These are phyloP conservation scores for Boloria selene DNA, from an alignment of 2,888 invertebrate species.

Conservation along the genomic window DNA sequence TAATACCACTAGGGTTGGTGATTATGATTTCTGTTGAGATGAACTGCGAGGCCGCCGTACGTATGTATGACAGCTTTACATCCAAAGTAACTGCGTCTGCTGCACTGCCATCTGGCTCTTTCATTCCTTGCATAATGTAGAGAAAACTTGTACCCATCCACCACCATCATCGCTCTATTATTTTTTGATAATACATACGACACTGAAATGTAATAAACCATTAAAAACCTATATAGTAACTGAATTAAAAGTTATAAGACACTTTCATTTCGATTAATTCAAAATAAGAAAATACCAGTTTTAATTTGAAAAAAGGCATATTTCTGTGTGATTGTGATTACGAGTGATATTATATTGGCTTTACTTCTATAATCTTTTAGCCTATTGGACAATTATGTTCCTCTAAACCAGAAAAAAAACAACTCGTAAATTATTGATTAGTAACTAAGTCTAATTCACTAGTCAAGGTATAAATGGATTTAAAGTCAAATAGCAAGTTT, in stretches of 20 bases:
- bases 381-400: no score
- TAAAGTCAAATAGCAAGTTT: background rate
- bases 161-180: slow-evolving; percentile 52
- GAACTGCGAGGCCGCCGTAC: slow-evolving; percentile 46
- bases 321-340: no score
- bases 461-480: background rate
- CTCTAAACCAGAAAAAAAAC: no score
- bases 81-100: slow-evolving; percentile 59
- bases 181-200: slow-evolving; percentile 54
- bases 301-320: no score
- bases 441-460: no score
- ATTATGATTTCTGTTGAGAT: slow-evolving; percentile 53
- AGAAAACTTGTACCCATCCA: slow-evolving; percentile 60
- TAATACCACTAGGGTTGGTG: slow-evolving; percentile 48
- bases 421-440: no score
- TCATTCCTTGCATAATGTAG: slow-evolving; percentile 57
- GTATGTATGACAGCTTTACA: slow-evolving; percentile 63
- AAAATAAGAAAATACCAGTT: no score
- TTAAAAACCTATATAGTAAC: background rate
- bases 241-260: background rate
- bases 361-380: no score
- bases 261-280: no score
- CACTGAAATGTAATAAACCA: slow-evolving; percentile 45
- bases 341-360: no score
- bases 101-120: slow-evolving; percentile 63